Evolutionary conservation across 37 sponge, comb jelly and placozoan species (phyloP).

Genomic region (Oopsacas minuta): DNA sequence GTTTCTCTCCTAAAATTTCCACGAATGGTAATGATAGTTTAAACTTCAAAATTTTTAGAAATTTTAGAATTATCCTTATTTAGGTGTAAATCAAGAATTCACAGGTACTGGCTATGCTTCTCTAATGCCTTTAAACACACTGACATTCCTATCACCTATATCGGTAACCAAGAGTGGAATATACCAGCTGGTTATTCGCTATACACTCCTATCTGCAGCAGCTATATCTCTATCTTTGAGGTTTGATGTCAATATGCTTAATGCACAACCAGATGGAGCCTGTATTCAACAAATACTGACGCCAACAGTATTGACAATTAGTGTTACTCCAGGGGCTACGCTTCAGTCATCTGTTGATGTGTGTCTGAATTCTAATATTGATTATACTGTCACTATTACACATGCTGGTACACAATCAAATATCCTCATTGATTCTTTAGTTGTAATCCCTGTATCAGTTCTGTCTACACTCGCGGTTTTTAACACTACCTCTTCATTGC

Average conservation of each 20-base stretch:
- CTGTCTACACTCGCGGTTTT: constrained; percentile 17
- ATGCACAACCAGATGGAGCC: neutral
- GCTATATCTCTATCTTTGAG: neutral
- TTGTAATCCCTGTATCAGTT: constrained; percentile 23
- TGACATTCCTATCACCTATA: neutral
- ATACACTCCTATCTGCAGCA: neutral
- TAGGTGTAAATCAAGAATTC: constrained; percentile 11
- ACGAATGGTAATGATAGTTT: neutral
- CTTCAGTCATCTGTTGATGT: neutral
- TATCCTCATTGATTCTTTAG: constrained; percentile 51
- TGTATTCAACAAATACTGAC: constrained; percentile 1
- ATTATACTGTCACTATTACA: neutral
- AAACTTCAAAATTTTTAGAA: neutral
- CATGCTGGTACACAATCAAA: neutral
- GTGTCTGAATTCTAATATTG: neutral
- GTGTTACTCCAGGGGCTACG: neutral
- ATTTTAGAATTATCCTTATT: too few relatives aligned
- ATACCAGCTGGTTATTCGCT: constrained; percentile 6
- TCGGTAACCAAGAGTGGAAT: neutral
- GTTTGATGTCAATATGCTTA: neutral
- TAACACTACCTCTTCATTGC: neutral
- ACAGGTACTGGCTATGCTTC: neutral
- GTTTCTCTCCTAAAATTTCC: neutral
- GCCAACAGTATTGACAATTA: neutral
- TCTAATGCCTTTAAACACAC: neutral